Evolutionary conservation across 1,140 invertebrate genomes (phyloP).

Genomic region (Venturia canescens): DNA sequence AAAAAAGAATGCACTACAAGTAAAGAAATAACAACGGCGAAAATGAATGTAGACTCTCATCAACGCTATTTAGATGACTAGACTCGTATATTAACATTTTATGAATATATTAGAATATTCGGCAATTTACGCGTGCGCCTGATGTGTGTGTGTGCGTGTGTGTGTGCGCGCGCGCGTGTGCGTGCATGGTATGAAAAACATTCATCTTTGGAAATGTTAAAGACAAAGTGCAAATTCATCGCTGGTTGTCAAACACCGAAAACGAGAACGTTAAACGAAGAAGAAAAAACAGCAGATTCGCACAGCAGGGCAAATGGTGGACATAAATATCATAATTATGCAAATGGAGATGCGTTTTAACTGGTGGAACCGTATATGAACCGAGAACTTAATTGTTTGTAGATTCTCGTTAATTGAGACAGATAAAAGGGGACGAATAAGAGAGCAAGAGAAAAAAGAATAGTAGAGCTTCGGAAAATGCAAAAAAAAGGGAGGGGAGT

Average conservation of each 20-base stretch:
- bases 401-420: not conserved
- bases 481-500: no score
- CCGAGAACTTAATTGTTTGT: not conserved
- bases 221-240: no score
- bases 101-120: constrained; percentile 47
- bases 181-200: not conserved
- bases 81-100: constrained; percentile 48
- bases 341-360: constrained; percentile 38
- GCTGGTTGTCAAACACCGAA: no score
- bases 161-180: no score
- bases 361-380: not conserved
- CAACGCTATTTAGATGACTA: constrained; percentile 20
- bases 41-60: constrained; percentile 37
- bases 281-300: no score
- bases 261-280: no score
- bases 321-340: constrained; percentile 45
- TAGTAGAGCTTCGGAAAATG: constrained; percentile 5
- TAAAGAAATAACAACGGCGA: constrained; percentile 26
- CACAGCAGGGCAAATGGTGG: not conserved
- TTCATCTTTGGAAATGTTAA: not conserved
- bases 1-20: no score
- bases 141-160: no score
- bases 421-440: not conserved
- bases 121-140: no score
- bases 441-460: not conserved